Evolutionary conservation across 1,140 invertebrate species (phyloP), one percentile per base, ranked within the genome.

Genomic region (Cardiocondyla obscurior): DNA sequence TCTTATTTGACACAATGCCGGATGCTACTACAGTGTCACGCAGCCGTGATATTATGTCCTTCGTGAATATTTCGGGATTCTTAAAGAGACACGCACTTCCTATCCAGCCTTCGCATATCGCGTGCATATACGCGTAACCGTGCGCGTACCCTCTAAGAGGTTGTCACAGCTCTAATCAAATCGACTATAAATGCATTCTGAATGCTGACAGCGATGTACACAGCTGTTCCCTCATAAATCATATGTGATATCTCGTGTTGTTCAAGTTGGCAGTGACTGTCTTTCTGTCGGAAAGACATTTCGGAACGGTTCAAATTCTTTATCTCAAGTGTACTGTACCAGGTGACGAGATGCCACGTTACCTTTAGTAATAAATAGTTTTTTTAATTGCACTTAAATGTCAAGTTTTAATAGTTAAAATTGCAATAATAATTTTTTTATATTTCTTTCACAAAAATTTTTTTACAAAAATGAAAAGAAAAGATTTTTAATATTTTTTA

Each of bases 201-300:
- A 51, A 79, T n/a, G 16, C 22, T 55, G 62, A 77, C 60, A 79
- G 33, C 49, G 16, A 16, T 19, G 62, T 16, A 65, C n/a, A 76
- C 72, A 79, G 46, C 74, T 79, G 74, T 3, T 55, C 12, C 6
- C 22, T 69, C 74, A 79, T 69, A 55, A 79, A 42, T 79, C 46
- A 79, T 77, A 33, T 22, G 5, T 77, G 10, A 65, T 77, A 77
- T 53, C 33, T 10, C 25, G 12, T 51, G 74, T 79, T 77, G 22
- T 53, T 77, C 46, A n/a, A 77, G 60, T 65, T 77, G 74, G 60
- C 74, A 79, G 33, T 53, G 8, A 39, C 6, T 53, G 16, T 77
- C 7, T 53, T n/a, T 28, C 28, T 28, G 28, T 69, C 46, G 25
- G 53, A n/a, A 55, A 79, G 33, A 53, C 7, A 53, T 4, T 69